Evolutionary conservation across 2,113 vertebrate species (phyloP), one percentile per base, ranked within the genome.

Genomic region (Albula glossodonta): DNA sequence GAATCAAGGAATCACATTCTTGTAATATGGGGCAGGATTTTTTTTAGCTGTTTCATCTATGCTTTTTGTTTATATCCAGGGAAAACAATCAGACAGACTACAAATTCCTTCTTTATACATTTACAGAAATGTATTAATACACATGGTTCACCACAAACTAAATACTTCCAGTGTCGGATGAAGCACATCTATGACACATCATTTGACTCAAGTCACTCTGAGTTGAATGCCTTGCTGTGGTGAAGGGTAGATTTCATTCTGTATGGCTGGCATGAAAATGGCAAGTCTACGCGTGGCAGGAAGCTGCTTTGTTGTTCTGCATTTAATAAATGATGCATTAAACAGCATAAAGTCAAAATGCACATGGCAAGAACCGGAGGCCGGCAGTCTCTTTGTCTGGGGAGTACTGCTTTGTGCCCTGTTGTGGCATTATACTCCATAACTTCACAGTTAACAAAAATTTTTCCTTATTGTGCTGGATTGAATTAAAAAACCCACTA

Each of bases 401-500:
- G 19, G 77, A 57, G 25, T 86, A 8, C 79, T 13, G 49, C 15
- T 56, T 22, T 82, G 60, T n/a, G 50, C 50, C 51, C n/a, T 78
- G 51, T 49, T 31, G 85, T 85, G 79, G 88, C 88, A 91, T 92
- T 87, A 79, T 83, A 77, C 85, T 90, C 90, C 90, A 83, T 89
- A 88, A 92, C 88, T 91, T 92, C 87, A 90, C 8, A 88, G 91
- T 89, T 90, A 80, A 80, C 89, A 88, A 78, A 78, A 87, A 90
- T 88, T 86, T 10, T 86, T 10, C 86, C 89, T 87, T 86, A 90
- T 86, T 89, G 84, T 88, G 86, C 94, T 95, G 93, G 90, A 92
- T 91, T 89, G 90, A 93, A 95, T 94, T 91, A 92, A 60, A 79
- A 63, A 8, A 56, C 89, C 90, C 19, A 52, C 22, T 12, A 7